Base-by-base conservation (phyloP, 2,888 invertebrate genomes). In the Pandemis corylana region DNA sequence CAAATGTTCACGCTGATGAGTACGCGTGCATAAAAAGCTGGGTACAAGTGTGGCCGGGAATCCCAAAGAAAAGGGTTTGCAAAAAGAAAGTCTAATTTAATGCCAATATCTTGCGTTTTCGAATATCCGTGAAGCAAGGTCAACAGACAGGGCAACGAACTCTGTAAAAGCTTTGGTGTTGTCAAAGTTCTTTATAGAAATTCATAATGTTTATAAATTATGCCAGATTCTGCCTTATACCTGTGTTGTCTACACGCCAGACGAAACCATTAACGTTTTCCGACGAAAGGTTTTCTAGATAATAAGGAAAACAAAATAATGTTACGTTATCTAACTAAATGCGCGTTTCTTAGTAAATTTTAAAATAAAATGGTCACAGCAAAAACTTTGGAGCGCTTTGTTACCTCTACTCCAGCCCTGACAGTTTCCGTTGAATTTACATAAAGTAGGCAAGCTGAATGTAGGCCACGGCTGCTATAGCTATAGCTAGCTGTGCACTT, bases 351-450 rank as follows among this genome's bases (percentile, higher is more conserved):
- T 41, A 59, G 64, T 28, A 65, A 67, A 5, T 67, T 72, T 51
- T 9, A 71, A 53, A 20, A 56, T 56, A 72, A 72, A 70, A 69
- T 44, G n/a, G 49, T 10, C 59, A 61, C 51, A 63, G 75, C 62
- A 75, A 75, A 71, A 75, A 71, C 70, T 67, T 41, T 28, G 36
- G 7, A 67, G 15, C 66, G 66, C 71, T 71, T 56, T 71, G 75
- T 71, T 75, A 71, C 70, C 62, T 53, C 62, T 56, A 81, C 80
- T 80, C 79, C 80, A 76, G 80, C 79, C 83, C 83, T 80, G 84
- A 77, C 74, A 72, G 80, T 78, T 87, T 88, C 86, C 87, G 84
- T 77, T 80, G 73, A 77, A 86, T 88, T 86, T 84, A 79, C 87
- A 87, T 88, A 85, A 59, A 78, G 73, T 78, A 77, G 70, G 78